Percentiles rank a stretch among this genome's conserved stretches.
phyloP scores from a whole-genome alignment of 2,797 vertebrate species.

The Gouania willdenowi region DNA sequence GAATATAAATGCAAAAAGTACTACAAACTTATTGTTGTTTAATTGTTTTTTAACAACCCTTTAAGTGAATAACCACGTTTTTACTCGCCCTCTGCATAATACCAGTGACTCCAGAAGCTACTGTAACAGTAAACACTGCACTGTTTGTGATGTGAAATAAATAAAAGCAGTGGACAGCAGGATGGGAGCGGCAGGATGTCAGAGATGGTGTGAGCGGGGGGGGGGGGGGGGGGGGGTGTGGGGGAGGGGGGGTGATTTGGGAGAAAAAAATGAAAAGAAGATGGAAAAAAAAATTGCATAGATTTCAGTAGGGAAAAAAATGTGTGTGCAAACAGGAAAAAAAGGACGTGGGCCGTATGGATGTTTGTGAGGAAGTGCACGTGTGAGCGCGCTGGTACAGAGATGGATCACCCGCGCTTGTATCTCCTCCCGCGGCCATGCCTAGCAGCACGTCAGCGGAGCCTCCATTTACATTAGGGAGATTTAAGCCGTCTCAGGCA shows the following conservation, averaged over 20 bases:
- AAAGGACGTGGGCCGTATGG: background rate
- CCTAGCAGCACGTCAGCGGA: slow-evolving; percentile 72
- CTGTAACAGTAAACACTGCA: slow-evolving; percentile 42
- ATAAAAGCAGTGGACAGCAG: slow-evolving; percentile 41
- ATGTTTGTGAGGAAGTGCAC: background rate
- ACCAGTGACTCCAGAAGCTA: slow-evolving; percentile 38
- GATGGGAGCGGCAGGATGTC: slow-evolving; percentile 16
- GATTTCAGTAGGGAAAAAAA: slow-evolving; percentile 7
- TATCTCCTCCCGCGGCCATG: slow-evolving; percentile 76
- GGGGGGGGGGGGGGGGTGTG: slow-evolving; percentile 22
- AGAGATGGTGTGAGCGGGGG: slow-evolving; percentile 39
- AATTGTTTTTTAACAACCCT: slow-evolving; percentile 10
- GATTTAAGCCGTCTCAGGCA: slow-evolving; percentile 84
- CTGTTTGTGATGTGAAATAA: slow-evolving; percentile 45
- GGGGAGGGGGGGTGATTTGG: slow-evolving; percentile 19
- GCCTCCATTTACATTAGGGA: slow-evolving; percentile 84
- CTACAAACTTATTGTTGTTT: too few species aligned
- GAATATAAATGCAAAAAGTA: too few species aligned
- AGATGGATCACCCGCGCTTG: slow-evolving; percentile 79
- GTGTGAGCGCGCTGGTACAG: slow-evolving; percentile 48
- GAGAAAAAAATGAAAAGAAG: slow-evolving; percentile 27
- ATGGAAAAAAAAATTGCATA: slow-evolving; percentile 25
- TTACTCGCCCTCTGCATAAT: slow-evolving; percentile 16
- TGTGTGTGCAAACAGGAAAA: slow-evolving; percentile 10
- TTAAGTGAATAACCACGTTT: slow-evolving; percentile 12